These are phyloP conservation scores for Eriocheir sinensis DNA, from an alignment of 1,140 invertebrate genomes.

Conservation along the genomic window DNA sequence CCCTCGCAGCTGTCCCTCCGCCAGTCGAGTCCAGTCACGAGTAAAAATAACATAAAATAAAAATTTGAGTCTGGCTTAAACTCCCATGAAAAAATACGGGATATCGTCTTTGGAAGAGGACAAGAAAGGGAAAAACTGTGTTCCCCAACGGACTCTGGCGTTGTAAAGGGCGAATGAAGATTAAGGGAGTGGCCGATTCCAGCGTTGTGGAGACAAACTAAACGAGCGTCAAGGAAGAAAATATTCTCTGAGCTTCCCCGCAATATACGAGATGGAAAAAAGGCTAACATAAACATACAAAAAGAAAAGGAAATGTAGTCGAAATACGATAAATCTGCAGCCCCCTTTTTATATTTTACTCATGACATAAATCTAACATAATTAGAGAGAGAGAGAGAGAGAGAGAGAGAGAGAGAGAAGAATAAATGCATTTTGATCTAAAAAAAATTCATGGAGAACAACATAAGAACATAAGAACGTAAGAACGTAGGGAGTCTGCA, in stretches of 20 bases:
- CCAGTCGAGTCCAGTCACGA: too few relatives aligned
- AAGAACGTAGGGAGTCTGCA: too few relatives aligned
- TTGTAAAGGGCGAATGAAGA: background rate
- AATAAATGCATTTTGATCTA: too few relatives aligned
- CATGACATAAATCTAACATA: background rate
- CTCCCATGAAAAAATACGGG: too few relatives aligned
- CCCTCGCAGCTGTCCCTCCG: too few relatives aligned
- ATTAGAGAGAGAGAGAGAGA: background rate
- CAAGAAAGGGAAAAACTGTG: background rate
- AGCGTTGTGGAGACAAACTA: background rate
- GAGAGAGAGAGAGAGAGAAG: background rate
- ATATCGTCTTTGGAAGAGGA: background rate
- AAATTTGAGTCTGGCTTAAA: too few relatives aligned
- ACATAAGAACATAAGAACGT: too few relatives aligned
- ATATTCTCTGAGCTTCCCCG: background rate
- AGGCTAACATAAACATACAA: background rate
- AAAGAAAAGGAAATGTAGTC: too few relatives aligned
- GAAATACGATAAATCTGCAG: too few relatives aligned
- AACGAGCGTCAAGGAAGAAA: background rate
- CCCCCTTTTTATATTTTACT: background rate
- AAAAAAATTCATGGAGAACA: too few relatives aligned
- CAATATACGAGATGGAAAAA: background rate
- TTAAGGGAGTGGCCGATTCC: background rate
- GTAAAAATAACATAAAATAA: too few relatives aligned
- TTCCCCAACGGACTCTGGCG: background rate